Evolutionary conservation across 2,113 vertebrate species (phyloP), one percentile per base, ranked within the genome.

Genomic region (Dunckerocampus dactyliophorus): DNA sequence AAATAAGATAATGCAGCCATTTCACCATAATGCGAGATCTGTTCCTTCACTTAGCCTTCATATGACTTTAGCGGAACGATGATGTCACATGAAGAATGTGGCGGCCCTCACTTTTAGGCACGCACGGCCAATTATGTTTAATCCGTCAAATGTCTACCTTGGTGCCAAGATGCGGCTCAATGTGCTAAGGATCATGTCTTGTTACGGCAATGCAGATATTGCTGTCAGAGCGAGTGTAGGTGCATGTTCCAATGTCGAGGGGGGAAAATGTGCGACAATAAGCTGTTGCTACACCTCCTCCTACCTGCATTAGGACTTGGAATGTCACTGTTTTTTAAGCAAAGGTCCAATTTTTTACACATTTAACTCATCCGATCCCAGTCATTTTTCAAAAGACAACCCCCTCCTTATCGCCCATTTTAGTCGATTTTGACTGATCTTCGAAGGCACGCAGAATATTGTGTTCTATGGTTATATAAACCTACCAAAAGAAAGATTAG

Each of bases 91-190:
- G 65, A 71, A 72, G 50, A 51, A 57, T 14, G 21, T 2, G 63
- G 28, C 47, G 14, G 37, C 37, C 61, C 63, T 56, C 17, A 2
- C 5, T 31, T 4, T 15, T 34, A 34, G 48, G 65, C 43, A 59
- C 56, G 4, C 39, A 6, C 7, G 3, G 31, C 17, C 1, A 1
- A 76, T 75, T 75, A 82, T 80, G 75, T 79, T 67, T 56, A 76
- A 73, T 76, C 31, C 7, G 31, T 34, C 31, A 34, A 34, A 79
- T 59, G 63, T 75, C 54, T 34, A 9, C 13, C 15, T 42, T 62
- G 19, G 15, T 45, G 52, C 20, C 14, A 52, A 63, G 54, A 65
- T 70, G 21, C 60, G 65, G 45, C 24, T 75, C 76, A 16, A 13
- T 52, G 19, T 66, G 24, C 19, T 21, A 19, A 46, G 61, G 28